Percentiles rank a stretch among this genome's conserved stretches.
These are phyloP conservation scores for Pteria penguin DNA, from an alignment of 2,888 invertebrate genomes.

Conservation along the genomic window DNA sequence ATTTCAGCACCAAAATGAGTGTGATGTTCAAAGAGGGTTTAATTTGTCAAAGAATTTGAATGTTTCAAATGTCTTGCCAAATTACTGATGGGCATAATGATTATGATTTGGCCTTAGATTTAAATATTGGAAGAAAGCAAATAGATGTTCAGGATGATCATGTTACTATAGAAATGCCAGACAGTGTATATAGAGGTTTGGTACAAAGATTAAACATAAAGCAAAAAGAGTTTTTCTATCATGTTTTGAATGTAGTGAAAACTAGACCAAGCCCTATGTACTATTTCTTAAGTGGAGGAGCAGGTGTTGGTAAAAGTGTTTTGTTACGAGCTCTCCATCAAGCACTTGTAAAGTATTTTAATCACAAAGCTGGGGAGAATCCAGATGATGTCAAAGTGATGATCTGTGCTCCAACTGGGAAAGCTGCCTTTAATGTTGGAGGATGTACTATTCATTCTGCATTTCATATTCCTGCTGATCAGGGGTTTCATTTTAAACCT, in stretches of 20 bases:
- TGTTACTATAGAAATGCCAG: neutral
- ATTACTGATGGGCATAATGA: constrained; percentile 3
- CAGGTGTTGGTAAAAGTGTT: constrained; percentile 44
- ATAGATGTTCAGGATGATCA: constrained; percentile 3
- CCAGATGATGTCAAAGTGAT: constrained; percentile 41
- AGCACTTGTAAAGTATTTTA: constrained; percentile 37
- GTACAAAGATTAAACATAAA: neutral
- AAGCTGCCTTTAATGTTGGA: constrained; percentile 49
- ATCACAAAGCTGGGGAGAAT: constrained; percentile 26
- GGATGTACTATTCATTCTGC: constrained; percentile 44
- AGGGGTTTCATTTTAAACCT: constrained; percentile 49
- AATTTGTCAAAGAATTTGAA: neutral
- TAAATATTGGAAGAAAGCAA: constrained; percentile 21
- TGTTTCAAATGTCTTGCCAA: constrained; percentile 37
- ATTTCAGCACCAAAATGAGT: neutral
- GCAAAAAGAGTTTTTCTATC: constrained; percentile 12
- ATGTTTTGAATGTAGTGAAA: neutral
- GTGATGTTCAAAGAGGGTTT: neutral
- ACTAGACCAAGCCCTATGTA: constrained; percentile 22
- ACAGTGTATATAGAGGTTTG: neutral
- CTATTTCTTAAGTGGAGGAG: constrained; percentile 39
- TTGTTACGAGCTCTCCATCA: constrained; percentile 38
- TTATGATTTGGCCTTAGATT: constrained; percentile 41
- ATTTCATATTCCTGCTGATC: constrained; percentile 42
- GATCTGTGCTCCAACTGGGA: constrained; percentile 50